Conservation (phyloP, 2,888 invertebrate genomes). For the Synergus laeviventris region DNA sequence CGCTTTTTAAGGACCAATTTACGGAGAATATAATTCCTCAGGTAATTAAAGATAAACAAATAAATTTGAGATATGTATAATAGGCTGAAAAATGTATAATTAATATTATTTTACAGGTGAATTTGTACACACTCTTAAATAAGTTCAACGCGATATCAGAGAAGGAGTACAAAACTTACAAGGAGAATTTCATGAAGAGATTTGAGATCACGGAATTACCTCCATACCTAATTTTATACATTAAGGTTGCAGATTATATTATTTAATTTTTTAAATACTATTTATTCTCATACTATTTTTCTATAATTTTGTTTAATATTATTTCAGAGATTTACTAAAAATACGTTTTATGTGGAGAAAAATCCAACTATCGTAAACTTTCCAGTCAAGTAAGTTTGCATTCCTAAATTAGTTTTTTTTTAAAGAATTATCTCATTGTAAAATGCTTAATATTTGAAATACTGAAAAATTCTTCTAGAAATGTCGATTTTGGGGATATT, state of each 20-base stretch:
- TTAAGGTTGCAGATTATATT: conserved; percentile 80
- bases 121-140: conserved; percentile 92
- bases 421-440: neutral
- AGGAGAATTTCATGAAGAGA: conserved; percentile 97
- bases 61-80: neutral
- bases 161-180: conserved; percentile 99
- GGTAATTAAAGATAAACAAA: conserved; percentile 76
- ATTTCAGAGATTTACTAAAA: conserved; percentile 93
- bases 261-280: neutral
- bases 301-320: neutral
- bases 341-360: conserved; percentile 99
- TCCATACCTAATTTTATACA: conserved; percentile 95
- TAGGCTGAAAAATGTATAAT: neutral
- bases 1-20: conserved; percentile 97
- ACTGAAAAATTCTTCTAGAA: conserved; percentile 78
- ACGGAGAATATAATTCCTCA: conserved; percentile 99
- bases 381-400: conserved; percentile 91
- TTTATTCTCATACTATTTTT: too few relatives aligned
- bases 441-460: neutral
- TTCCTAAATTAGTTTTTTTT: conserved; percentile 22
- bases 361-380: conserved; percentile 99
- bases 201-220: conserved; percentile 97
- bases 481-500: conserved; percentile 97
- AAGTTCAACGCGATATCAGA: conserved; percentile 98
- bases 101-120: conserved; percentile 81